Evolutionary conservation across 2,888 invertebrate species (phyloP), one percentile per base, ranked within the genome.

Genomic region (Cosmia trapezina): DNA sequence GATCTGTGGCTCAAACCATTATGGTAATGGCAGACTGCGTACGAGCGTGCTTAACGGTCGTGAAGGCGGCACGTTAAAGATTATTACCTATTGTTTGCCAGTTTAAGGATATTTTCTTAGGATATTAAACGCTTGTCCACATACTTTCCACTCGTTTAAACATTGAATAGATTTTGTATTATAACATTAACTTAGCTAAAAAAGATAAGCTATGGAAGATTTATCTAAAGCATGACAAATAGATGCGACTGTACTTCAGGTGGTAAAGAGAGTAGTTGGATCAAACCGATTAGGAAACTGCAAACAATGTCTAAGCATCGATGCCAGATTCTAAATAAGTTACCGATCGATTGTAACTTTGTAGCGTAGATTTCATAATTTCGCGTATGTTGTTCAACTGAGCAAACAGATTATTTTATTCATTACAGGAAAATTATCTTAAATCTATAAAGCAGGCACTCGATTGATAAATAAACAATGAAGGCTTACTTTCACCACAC

Each of bases 21-120:
- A 84, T 73, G 67, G 61, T 84, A 86, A 84, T 84, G 62, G 75
- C 70, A 54, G n/a, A 47, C 63, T 79, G 75, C 82, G 84, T 86
- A 82, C 61, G 73, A 76, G 63, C 75, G 82, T 74, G 70, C 82
- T 68, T 73, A 76, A 75, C 72, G 83, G 65, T 70, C 73, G 59
- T 72, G 73, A 53, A 68, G 67, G 53, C 68, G 61, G 68, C 57
- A 43, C 78, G 71, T 78, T 84, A 64, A 74, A 80, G 51, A 80
- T 85, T 76, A 85, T 75, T 45, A 61, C 60, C 62, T 73, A 86
- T 85, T 82, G 74, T 84, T 84, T 80, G 76, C 68, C 63, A 72
- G 56, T 84, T 86, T 77, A 56, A 60, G 73, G 74, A 68, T 75
- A 65, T 78, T 75, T 81, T 73, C 72, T 59, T 70, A 69, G 57